phyloP scores from a whole-genome alignment of 2,113 vertebrate species.

The Circaetus gallicus region DNA sequence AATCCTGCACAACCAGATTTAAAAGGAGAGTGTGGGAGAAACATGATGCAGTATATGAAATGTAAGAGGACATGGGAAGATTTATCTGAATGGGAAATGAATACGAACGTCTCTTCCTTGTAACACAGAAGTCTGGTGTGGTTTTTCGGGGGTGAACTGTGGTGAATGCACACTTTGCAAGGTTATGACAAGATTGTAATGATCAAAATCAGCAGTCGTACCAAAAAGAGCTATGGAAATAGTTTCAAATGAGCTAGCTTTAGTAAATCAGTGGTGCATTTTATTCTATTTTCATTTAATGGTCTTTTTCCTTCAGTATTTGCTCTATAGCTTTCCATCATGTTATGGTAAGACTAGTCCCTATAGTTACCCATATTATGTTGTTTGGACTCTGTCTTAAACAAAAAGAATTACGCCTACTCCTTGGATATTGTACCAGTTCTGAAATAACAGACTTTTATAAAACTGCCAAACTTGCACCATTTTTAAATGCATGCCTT shows the following conservation, averaged over 20 bases:
- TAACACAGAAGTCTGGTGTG: background rate
- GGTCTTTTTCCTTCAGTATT: background rate
- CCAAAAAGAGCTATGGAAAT: background rate
- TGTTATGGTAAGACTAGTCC: background rate
- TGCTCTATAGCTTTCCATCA: background rate
- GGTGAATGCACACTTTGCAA: background rate
- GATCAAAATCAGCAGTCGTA: background rate
- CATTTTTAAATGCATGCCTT: background rate
- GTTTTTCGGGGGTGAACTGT: accelerated
- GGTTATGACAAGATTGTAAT: background rate
- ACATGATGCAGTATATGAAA: background rate
- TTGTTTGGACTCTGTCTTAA: background rate
- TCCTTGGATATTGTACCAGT: background rate
- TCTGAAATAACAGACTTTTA: background rate
- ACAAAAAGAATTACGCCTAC: background rate
- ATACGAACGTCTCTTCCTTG: background rate
- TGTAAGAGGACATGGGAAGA: background rate
- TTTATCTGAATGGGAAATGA: background rate
- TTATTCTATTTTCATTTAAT: background rate
- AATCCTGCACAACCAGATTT: background rate
- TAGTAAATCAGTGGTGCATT: background rate
- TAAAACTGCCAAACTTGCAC: background rate
- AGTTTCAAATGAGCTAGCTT: background rate
- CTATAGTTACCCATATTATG: background rate
- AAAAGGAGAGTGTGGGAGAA: background rate